Percentiles rank a stretch among this genome's conserved stretches.
phyloP scores from a whole-genome alignment of 2,797 vertebrate genomes.

The Benthosema pterotum region DNA sequence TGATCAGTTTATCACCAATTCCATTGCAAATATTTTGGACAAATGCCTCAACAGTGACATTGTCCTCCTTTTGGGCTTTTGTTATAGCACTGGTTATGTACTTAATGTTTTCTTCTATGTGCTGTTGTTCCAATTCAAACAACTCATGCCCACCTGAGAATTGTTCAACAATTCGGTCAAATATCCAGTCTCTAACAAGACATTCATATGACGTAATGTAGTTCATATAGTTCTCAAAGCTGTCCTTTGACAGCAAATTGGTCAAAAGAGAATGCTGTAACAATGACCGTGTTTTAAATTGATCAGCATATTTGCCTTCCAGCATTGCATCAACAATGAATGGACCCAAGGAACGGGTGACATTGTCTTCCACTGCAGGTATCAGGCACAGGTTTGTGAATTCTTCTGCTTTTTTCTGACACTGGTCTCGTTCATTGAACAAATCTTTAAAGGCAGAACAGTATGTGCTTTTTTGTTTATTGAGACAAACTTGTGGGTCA shows the following conservation, averaged over 20 bases:
- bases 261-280: slow-evolving; percentile 56
- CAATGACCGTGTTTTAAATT: slow-evolving; percentile 50
- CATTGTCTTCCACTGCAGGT: slow-evolving; percentile 53
- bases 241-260: slow-evolving; percentile 31
- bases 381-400: slow-evolving; percentile 55
- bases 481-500: slow-evolving; percentile 51
- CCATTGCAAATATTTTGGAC: slow-evolving; percentile 53
- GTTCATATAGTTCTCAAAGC: slow-evolving; percentile 9
- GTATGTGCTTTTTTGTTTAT: slow-evolving; percentile 59
- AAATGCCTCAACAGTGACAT: slow-evolving; percentile 42
- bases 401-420: slow-evolving; percentile 67
- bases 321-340: slow-evolving; percentile 60
- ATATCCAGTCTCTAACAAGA: slow-evolving; percentile 54
- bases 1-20: slow-evolving; percentile 58
- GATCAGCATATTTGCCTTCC: background rate
- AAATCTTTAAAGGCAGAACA: slow-evolving; percentile 61
- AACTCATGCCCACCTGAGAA: slow-evolving; percentile 19
- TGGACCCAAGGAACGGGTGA: slow-evolving; percentile 51
- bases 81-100: slow-evolving; percentile 51
- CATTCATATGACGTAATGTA: slow-evolving; percentile 26
- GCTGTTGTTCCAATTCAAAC: slow-evolving; percentile 27
- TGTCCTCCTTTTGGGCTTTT: slow-evolving; percentile 13
- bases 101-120: slow-evolving; percentile 20
- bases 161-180: background rate
- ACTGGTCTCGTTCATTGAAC: slow-evolving; percentile 60